Evolutionary conservation across 2,113 vertebrate genomes (phyloP).

Genomic region (crab-eating macaque (Macaca fascicularis)): DNA sequence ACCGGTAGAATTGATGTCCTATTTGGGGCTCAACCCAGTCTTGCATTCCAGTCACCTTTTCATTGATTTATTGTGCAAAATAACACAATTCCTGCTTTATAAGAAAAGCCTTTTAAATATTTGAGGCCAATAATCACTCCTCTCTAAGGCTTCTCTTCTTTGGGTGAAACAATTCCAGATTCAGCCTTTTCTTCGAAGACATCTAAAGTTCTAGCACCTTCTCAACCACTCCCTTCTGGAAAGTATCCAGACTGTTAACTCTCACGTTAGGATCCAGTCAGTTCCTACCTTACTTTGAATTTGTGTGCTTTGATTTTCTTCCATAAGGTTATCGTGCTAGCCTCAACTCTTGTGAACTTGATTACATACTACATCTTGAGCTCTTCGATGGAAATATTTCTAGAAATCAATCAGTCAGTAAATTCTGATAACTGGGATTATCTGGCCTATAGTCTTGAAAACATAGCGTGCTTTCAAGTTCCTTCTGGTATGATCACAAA

Average conservation of each 20-base stretch:
- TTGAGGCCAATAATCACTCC: not conserved
- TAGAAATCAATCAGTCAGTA: constrained; percentile 48
- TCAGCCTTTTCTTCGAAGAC: not conserved
- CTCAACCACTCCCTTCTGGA: constrained; percentile 19
- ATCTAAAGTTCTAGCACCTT: not conserved
- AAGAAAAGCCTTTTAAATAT: not conserved
- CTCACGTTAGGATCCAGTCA: not conserved
- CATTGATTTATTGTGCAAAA: not conserved
- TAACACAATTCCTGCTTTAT: not conserved
- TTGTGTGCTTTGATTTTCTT: constrained; percentile 52
- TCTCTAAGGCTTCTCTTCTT: not conserved
- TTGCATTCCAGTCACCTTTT: not conserved
- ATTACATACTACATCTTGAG: constrained; percentile 9
- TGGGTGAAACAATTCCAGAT: not conserved
- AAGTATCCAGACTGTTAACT: not conserved
- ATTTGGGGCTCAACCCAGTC: not conserved
- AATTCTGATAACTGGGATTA: constrained; percentile 51
- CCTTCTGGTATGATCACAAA: constrained; percentile 49
- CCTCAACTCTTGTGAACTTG: constrained; percentile 27
- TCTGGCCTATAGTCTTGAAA: constrained; percentile 46
- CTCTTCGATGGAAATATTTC: constrained; percentile 57
- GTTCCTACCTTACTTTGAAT: constrained; percentile 21
- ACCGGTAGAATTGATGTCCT: not conserved
- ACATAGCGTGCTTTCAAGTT: constrained; percentile 59
- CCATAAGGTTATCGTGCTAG: constrained; percentile 44